These are phyloP conservation scores for Serilophus lunatus DNA, from an alignment of 2,113 vertebrate species.

Conservation along the genomic window DNA sequence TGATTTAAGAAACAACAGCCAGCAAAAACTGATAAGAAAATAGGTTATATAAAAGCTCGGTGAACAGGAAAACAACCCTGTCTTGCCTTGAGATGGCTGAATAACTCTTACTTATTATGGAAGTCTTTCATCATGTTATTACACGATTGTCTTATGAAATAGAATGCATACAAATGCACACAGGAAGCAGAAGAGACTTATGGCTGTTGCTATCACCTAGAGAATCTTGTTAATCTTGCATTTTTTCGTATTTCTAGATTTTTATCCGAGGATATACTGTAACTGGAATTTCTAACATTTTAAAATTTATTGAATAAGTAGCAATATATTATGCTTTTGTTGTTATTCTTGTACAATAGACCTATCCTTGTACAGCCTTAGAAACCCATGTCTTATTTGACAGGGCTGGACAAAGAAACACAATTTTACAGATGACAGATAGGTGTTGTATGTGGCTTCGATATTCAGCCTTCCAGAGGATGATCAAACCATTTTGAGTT, in stretches of 20 bases:
- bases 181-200: background rate
- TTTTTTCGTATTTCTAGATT: background rate
- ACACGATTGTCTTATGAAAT: background rate
- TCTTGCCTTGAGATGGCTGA: background rate
- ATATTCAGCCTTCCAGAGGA: background rate
- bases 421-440: background rate
- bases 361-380: background rate
- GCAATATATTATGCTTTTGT: background rate
- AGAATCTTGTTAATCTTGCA: background rate
- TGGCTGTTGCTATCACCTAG: background rate
- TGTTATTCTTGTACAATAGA: background rate
- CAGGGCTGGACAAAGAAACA: background rate
- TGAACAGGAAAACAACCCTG: background rate
- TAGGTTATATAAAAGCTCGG: background rate
- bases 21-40: background rate
- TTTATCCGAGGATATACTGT: background rate
- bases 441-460: background rate
- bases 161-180: background rate
- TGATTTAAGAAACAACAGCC: background rate
- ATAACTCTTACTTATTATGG: background rate
- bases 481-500: background rate
- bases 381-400: background rate
- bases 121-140: background rate
- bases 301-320: background rate
- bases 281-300: background rate